Base-by-base conservation (phyloP, 2,113 vertebrate species). In the Enhydra lutris region DNA sequence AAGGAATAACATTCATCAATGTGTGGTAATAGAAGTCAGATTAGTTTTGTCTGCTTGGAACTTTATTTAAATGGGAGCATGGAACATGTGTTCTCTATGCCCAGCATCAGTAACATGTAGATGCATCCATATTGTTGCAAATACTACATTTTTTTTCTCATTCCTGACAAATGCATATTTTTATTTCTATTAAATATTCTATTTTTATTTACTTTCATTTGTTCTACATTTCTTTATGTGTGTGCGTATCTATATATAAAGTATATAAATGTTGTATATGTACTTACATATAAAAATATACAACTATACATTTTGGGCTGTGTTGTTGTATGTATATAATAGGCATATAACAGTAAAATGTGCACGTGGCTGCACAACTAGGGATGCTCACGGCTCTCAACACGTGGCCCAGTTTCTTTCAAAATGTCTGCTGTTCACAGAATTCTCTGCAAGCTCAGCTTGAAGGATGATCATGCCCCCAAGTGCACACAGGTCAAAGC, bases 351-450 rank as follows among this genome's bases (percentile, higher is more conserved):
- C 24, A 42, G n/a, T 26, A 26, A 57, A 39, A 84, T 45, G 23
- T 39, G n/a, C 9, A 7, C 13, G 6, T 74, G 36, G 71, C 39
- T 42, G 2, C 36, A 42, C 71, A 74, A 42, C 36, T 42, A 39
- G 36, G 71, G 39, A 74, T 0, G 5, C 12, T 42, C 11, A 3
- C 12, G 7, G 36, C 36, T 42, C 71, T 74, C 6, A 42, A 13
- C 23, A 6, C 1, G 11, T 50, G 50, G 34, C 17, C 24, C 94
- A 99, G 98, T 69, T 98, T 97, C 95, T 74, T 84, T 96, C 98
- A 98, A 98, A 96, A 99, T 99, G 98, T 97, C 98, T 52, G 98
- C 98, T 74, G 98, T 98, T 86, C 98, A 99, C 5, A 98, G 99
- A 97, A 99, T 99, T 94, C 96, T 99, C 92, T 97, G 98, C 97